Percentiles rank a stretch among this genome's conserved stretches.
These are phyloP conservation scores for Pardosa pseudoannulata DNA, from an alignment of 2,888 invertebrate genomes.

Conservation along the genomic window DNA sequence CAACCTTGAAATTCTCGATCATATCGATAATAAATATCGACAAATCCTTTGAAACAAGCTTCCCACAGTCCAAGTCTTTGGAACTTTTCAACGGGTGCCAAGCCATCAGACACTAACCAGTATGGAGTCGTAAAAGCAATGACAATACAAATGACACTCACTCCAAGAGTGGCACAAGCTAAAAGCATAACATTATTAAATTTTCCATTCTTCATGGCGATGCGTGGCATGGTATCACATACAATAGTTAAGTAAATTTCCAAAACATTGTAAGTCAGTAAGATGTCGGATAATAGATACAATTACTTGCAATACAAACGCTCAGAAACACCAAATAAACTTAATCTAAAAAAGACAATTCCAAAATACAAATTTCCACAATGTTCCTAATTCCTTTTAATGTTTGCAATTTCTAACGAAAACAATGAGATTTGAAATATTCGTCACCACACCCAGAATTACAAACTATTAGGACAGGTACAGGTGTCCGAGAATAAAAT, in stretches of 20 bases:
- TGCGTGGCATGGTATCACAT: constrained; percentile 18
- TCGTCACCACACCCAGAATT: constrained; percentile 13
- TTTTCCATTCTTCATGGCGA: constrained; percentile 49
- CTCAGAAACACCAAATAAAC: not conserved
- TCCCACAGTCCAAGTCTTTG: constrained; percentile 89
- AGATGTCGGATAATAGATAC: not conserved
- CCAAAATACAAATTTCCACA: not conserved
- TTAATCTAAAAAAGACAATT: not conserved
- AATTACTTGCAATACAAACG: not conserved
- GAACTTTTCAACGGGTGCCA: constrained; percentile 75
- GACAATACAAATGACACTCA: constrained; percentile 74
- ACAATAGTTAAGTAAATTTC: constrained; percentile 15
- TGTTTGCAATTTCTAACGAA: not conserved
- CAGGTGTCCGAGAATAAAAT: no score
- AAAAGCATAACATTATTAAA: constrained; percentile 61
- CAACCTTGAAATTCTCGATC: constrained; percentile 90
- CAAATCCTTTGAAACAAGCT: constrained; percentile 92
- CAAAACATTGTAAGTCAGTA: constrained; percentile 8
- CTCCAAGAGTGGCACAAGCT: constrained; percentile 48
- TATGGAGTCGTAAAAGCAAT: constrained; percentile 76
- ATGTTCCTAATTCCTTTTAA: not conserved
- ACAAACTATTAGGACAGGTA: no score
- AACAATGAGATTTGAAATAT: not conserved
- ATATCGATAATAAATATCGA: constrained; percentile 84
- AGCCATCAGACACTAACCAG: constrained; percentile 76